phyloP scores from a whole-genome alignment of 2,888 invertebrate genomes.

The Trissonchulus latispiculum region DNA sequence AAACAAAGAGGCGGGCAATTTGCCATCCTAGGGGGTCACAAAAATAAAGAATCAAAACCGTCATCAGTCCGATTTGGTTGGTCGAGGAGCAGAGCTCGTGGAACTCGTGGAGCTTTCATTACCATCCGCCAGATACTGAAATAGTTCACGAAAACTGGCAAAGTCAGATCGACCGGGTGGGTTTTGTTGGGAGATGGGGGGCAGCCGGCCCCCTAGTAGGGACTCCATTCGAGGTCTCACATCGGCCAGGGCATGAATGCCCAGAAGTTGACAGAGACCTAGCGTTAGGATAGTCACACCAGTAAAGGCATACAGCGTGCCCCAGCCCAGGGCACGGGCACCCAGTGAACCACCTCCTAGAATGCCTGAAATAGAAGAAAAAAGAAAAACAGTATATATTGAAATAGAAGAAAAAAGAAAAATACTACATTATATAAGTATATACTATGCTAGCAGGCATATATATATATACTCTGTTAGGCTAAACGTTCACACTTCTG shows the following conservation, averaged over 20 bases:
- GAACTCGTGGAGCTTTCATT: background rate
- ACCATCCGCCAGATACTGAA: constrained; percentile 15
- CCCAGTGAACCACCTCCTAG: background rate
- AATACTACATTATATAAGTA: too few relatives aligned
- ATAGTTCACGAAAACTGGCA: constrained; percentile 23
- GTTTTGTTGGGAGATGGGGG: constrained; percentile 1
- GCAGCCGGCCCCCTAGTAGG: constrained; percentile 14
- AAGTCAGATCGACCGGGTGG: constrained; percentile 21
- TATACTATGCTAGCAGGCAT: too few relatives aligned
- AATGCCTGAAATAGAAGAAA: background rate
- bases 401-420: too few relatives aligned
- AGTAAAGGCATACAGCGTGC: constrained; percentile 23
- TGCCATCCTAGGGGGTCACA: too few relatives aligned
- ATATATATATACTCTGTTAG: too few relatives aligned
- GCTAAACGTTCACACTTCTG: too few relatives aligned
- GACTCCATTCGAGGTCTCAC: constrained; percentile 22
- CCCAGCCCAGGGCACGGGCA: constrained; percentile 18
- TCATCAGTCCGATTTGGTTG: too few relatives aligned
- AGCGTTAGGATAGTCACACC: constrained; percentile 22
- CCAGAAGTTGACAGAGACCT: constrained; percentile 13
- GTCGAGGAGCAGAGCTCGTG: too few relatives aligned
- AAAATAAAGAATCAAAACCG: too few relatives aligned
- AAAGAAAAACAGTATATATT: too few relatives aligned
- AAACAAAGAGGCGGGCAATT: too few relatives aligned
- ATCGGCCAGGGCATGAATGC: constrained; percentile 20